Evolutionary conservation across 1,140 invertebrate species (phyloP), one percentile per base, ranked within the genome.

Genomic region (Tyrophagus putrescentiae): DNA sequence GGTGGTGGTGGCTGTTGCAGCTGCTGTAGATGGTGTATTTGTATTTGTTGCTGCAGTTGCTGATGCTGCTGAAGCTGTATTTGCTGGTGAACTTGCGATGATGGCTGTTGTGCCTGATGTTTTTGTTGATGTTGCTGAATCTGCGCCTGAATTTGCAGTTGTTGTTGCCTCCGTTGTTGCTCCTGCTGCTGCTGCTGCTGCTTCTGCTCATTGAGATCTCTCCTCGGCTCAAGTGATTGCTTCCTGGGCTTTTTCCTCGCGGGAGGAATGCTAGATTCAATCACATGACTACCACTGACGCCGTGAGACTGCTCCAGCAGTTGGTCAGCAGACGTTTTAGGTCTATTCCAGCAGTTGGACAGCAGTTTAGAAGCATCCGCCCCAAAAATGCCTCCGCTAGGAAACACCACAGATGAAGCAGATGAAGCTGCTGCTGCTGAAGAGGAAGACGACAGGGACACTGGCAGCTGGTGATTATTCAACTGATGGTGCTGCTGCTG

Each of bases 221-320:
- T 63, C 16, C 50, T 57, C 9, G 62, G 62, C 33, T 63, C 62
- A 23, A 63, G 39, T 7, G 57, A 36, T 50, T 63, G 62, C 57
- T 63, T 63, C 5, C 62, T 23, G n/a, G 62, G 62, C 42, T 61
- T 60, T 34, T 63, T 63, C 21, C 50, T 21, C 7, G 62, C 52
- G 16, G 62, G 60, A 7, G 33, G 33, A 59, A 16, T 28, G 18
- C 50, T 29, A 45, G 39, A 25, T 54, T 13, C 28, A 23, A 54
- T 42, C 18, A 4, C 18, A 42, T 42, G 18, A 4, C 25, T n/a
- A 3, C 4, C 6, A 42, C 18, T 42, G 41, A 4, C 25, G 41
- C 6, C 25, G 6, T 42, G 18, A n/a, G 6, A 42, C 25, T 42
- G 18, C 25, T n/a, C n/a, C n/a, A n/a, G n/a, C n/a, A n/a, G n/a